Conservation (phyloP, 2,113 vertebrate species). For the Vicugna pacos region DNA sequence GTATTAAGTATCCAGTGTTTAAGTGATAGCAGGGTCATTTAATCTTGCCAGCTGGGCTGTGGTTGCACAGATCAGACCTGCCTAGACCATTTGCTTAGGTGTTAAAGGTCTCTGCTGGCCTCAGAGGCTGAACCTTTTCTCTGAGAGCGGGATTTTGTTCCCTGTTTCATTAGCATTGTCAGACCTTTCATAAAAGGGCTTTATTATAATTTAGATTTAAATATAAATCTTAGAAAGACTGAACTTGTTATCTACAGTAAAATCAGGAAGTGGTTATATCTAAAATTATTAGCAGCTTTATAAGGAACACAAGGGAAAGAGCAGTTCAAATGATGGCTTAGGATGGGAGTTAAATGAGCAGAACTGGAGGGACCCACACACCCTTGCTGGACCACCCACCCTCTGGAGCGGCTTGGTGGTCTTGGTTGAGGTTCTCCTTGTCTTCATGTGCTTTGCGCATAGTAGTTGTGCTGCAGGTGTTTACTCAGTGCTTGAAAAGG, state of each 20-base stretch:
- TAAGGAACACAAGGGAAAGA: neutral
- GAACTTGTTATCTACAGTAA: neutral
- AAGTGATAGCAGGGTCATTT: too few species aligned
- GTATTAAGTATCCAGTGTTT: neutral
- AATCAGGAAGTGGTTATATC: neutral
- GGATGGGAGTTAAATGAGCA: neutral
- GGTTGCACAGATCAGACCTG: accelerated
- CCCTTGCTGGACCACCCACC: neutral
- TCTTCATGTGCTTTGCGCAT: neutral
- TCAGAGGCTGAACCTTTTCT: neutral
- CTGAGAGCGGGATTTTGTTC: neutral
- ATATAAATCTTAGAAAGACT: neutral
- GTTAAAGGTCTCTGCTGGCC: neutral
- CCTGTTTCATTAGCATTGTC: neutral
- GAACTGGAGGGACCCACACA: neutral
- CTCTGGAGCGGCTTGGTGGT: neutral
- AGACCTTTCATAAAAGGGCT: neutral
- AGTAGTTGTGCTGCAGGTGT: accelerated
- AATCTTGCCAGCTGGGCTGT: neutral
- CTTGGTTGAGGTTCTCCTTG: neutral
- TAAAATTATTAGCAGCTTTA: neutral
- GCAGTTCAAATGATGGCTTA: neutral
- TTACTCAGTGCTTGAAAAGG: neutral
- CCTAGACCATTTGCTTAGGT: neutral
- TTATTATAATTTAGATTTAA: neutral